Base-by-base conservation (phyloP, 2,797 vertebrate species). In the Helostoma temminkii region DNA sequence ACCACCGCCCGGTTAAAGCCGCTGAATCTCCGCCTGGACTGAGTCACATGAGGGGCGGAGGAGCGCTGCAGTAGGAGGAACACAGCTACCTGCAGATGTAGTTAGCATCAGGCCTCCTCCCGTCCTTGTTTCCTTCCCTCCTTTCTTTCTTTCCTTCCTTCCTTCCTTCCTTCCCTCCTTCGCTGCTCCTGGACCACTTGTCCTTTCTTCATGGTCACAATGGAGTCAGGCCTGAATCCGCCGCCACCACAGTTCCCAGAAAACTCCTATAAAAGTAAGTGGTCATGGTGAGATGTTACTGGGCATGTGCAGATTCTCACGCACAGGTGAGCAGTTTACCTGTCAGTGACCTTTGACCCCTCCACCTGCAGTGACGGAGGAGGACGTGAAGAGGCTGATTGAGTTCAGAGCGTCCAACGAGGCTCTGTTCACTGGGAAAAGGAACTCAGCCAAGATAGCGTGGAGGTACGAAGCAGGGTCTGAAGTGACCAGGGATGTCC, bases 381-480 rank as follows among this genome's bases (percentile, higher is more conserved):
- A 93, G 53, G 93, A 93, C 4, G 91, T 92, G 47, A 93, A 91
- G 75, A 71, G 91, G 74, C 76, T 93, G 66, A 93, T 93, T 14
- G 88, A 91, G 70, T 90, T 91, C 69, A 71, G 92, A 12, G 91
- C 92, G 0, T 90, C 91, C 45, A 91, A 93, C 43, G 91, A 92
- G 69, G 83, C 88, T 70, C 81, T 93, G 70, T 93, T 93, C 77
- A 93, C 92, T 0, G 92, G 93, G 42, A 92, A 91, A 49, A 89
- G 91, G 19, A 93, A 93, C 74, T 92, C 93, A 3, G 92, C 91
- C 10, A 93, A 92, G 74, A 89, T 92, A n/a, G 91, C 92, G 0
- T 93, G 93, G 93, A 92, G 92, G 92, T 93, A 83, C 0, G 86
- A 53, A 5, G 9, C 45, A 0, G 4, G 43, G 1, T 36, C 52